phyloP scores from a whole-genome alignment of 2,888 invertebrate species.

The Caenorhabditis sp. region DNA sequence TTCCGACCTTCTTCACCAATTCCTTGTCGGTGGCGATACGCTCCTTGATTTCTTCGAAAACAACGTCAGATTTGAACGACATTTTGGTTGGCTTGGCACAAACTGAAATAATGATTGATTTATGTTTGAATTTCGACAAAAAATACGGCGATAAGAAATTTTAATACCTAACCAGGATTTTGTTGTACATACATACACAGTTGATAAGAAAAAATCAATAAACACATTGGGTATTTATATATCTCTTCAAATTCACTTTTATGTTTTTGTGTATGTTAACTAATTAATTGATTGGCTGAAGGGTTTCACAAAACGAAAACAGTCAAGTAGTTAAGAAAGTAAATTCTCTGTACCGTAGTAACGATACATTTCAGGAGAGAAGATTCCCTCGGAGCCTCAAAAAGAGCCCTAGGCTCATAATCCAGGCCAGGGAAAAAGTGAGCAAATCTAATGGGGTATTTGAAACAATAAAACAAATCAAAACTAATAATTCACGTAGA shows the following conservation, averaged over 20 bases:
- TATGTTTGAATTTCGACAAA: background rate
- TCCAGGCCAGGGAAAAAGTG: too few species aligned
- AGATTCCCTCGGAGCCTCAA: too few species aligned
- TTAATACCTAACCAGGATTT: background rate
- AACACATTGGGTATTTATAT: background rate
- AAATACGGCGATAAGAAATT: background rate
- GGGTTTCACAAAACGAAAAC: too few species aligned
- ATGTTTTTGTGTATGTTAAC: background rate
- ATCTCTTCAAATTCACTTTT: background rate
- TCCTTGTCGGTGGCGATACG: conserved; percentile 72
- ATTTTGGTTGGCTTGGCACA: conserved; percentile 22
- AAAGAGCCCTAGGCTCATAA: too few species aligned
- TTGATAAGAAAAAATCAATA: conserved; percentile 1
- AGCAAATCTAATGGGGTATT: too few species aligned
- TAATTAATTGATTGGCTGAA: too few species aligned
- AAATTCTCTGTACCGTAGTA: too few species aligned
- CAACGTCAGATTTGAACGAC: conserved; percentile 81
- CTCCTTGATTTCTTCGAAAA: conserved; percentile 82
- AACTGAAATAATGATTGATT: background rate
- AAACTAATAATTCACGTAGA: background rate
- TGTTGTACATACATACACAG: too few species aligned
- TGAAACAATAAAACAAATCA: background rate
- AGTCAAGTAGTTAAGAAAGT: too few species aligned
- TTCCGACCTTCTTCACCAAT: conserved; percentile 82
- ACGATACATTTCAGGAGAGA: too few species aligned